Conservation (phyloP, 2,888 invertebrate genomes). For the Calameuta filiformis region DNA sequence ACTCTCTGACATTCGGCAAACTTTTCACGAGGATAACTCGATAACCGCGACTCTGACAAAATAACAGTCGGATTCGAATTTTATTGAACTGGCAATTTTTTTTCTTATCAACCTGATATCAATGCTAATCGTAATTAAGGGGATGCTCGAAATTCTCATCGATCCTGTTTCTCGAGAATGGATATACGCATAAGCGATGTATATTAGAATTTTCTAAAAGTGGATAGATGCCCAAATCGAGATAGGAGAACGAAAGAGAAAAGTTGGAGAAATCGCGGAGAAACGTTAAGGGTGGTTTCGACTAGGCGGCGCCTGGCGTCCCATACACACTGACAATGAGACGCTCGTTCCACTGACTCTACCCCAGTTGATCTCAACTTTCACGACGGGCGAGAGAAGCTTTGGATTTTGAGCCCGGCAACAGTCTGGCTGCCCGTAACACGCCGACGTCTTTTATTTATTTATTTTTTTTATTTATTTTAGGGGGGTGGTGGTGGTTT, state of each 20-base stretch:
- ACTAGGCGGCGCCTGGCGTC: constrained; percentile 6
- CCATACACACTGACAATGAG: background rate
- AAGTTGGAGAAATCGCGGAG: background rate
- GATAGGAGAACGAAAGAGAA: background rate
- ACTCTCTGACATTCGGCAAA: constrained; percentile 20
- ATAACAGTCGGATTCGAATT: constrained; percentile 7
- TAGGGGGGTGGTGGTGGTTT: background rate
- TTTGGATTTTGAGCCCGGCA: no score
- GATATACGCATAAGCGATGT: background rate
- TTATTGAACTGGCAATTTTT: background rate
- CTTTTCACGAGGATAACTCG: constrained; percentile 19
- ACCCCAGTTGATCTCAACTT: no score
- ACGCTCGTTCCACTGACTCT: background rate
- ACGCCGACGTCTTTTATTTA: background rate
- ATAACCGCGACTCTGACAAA: constrained; percentile 16
- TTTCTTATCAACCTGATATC: background rate
- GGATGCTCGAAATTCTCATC: background rate
- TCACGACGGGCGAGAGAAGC: no score
- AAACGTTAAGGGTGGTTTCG: constrained; percentile 1
- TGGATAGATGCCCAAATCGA: background rate
- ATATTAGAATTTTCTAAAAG: constrained; percentile 1
- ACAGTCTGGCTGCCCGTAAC: no score
- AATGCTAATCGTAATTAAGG: background rate
- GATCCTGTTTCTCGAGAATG: background rate
- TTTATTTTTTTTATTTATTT: background rate